Percentiles rank a stretch among this genome's conserved stretches.
Conservation (phyloP, 1,140 invertebrate genomes). For the Leptinotarsa defecta region DNA sequence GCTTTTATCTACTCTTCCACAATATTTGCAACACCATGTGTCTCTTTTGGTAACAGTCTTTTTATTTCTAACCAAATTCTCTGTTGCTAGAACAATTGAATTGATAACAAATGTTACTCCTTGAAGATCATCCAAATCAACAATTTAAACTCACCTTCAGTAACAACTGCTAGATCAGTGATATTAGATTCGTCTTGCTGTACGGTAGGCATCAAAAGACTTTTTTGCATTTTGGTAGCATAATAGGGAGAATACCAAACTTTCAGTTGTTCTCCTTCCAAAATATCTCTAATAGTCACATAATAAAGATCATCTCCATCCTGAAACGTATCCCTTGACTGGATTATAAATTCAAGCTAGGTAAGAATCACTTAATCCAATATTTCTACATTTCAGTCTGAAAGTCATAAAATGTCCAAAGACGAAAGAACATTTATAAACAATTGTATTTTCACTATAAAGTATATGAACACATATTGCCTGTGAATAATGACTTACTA, state of each 20-base stretch:
- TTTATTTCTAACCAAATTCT: conserved; percentile 47
- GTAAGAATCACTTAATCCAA: too few relatives aligned
- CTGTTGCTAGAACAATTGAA: conserved; percentile 29
- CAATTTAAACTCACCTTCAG: neutral
- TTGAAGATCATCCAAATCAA: neutral
- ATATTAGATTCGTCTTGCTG: neutral
- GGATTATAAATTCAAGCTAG: too few relatives aligned
- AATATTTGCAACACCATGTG: conserved; percentile 56
- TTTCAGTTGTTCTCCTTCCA: conserved; percentile 61
- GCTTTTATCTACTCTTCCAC: conserved; percentile 47
- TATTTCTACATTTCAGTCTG: too few relatives aligned
- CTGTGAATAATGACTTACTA: too few relatives aligned
- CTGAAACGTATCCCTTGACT: conserved; percentile 45
- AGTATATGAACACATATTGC: too few relatives aligned
- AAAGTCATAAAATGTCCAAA: too few relatives aligned
- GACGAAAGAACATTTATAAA: too few relatives aligned
- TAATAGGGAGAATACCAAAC: conserved; percentile 67
- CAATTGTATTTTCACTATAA: too few relatives aligned
- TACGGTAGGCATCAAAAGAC: conserved; percentile 33
- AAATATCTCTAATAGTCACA: conserved; percentile 62
- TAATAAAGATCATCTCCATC: conserved; percentile 64
- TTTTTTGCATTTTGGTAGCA: conserved; percentile 56
- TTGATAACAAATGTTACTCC: neutral
- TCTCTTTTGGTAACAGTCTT: conserved; percentile 49
- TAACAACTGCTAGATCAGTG: neutral